Evolutionary conservation across 2,113 vertebrate species (phyloP).

Genomic region (Cyanoramphus novaezelandiae): DNA sequence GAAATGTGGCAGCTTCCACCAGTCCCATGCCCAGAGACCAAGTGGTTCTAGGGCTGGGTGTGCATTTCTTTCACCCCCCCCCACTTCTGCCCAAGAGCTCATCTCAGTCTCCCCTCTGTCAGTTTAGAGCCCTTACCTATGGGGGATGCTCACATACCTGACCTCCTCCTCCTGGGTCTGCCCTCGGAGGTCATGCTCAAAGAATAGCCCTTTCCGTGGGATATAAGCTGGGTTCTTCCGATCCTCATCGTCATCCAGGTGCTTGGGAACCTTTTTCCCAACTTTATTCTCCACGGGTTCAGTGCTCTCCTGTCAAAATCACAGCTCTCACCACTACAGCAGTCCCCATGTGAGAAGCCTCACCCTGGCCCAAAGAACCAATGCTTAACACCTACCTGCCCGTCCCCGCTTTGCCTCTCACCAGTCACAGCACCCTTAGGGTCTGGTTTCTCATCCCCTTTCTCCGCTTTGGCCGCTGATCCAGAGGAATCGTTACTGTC

Average conservation of each 20-base stretch:
- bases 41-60: not conserved
- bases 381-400: constrained; percentile 82
- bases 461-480: constrained; percentile 71
- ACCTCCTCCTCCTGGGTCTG: constrained; percentile 94
- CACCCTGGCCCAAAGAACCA: fast-evolving
- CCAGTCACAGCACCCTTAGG: constrained; percentile 85
- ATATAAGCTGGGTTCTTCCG: constrained; percentile 97
- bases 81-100: not conserved
- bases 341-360: not conserved
- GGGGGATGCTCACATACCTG: constrained; percentile 65
- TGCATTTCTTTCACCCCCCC: too few relatives aligned
- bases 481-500: constrained; percentile 70
- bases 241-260: constrained; percentile 95
- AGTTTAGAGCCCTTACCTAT: not conserved
- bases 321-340: constrained; percentile 57
- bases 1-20: not conserved
- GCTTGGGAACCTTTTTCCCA: constrained; percentile 83
- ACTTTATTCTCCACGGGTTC: constrained; percentile 90
- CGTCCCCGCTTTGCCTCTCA: constrained; percentile 95
- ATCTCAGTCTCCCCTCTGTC: not conserved
- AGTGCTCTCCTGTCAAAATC: constrained; percentile 87
- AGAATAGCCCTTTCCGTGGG: constrained; percentile 95
- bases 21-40: fast-evolving
- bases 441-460: constrained; percentile 78
- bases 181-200: constrained; percentile 95